Evolutionary conservation across 2,888 invertebrate species (phyloP).

Genomic region (Lasioglossum oenotherae): DNA sequence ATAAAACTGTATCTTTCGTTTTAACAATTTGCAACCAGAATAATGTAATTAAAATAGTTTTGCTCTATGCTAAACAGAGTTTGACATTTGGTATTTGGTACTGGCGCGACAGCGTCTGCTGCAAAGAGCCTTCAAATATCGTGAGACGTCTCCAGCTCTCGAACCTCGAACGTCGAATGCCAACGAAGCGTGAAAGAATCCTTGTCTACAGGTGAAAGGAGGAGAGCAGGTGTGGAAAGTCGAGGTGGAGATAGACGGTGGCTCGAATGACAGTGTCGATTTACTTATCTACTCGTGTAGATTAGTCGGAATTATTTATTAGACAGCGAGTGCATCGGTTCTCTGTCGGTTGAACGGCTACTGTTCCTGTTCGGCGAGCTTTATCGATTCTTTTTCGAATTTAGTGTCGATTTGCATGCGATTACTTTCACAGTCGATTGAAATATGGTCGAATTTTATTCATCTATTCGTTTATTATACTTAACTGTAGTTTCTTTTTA

Average conservation of each 20-base stretch:
- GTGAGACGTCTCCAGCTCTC: slow-evolving; percentile 42
- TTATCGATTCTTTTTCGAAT: background rate
- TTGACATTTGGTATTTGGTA: background rate
- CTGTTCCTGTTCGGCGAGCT: background rate
- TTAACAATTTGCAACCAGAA: background rate
- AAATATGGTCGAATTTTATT: background rate
- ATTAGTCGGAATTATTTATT: background rate
- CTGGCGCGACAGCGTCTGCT: background rate
- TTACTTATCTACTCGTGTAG: slow-evolving; percentile 9
- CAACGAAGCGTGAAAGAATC: slow-evolving; percentile 59
- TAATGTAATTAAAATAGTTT: background rate
- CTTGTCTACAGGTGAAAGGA: slow-evolving; percentile 47
- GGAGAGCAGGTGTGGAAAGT: slow-evolving; percentile 39
- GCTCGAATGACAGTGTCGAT: slow-evolving; percentile 28
- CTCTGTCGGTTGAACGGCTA: slow-evolving; percentile 10
- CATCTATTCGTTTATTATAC: background rate
- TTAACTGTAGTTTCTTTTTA: background rate
- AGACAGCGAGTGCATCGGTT: background rate
- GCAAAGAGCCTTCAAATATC: slow-evolving; percentile 18
- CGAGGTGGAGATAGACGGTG: slow-evolving; percentile 9
- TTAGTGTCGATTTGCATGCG: background rate
- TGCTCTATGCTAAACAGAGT: background rate
- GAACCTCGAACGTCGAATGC: slow-evolving; percentile 38
- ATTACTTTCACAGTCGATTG: background rate
- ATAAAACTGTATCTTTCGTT: no score